phyloP scores from a whole-genome alignment of 2,113 vertebrate genomes.

The Pipra filicauda region DNA sequence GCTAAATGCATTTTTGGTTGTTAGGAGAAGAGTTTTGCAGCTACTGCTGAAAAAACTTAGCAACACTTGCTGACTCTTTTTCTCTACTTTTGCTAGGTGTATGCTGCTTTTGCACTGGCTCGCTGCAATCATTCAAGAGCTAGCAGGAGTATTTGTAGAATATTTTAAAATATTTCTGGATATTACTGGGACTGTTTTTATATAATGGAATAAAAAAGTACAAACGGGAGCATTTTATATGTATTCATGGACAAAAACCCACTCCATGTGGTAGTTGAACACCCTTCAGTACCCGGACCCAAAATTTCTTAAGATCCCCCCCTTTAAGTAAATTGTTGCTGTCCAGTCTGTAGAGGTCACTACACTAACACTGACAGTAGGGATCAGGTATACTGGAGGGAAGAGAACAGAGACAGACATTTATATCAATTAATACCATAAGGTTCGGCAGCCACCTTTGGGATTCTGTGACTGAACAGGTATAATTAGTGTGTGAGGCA shows the following conservation, averaged over 20 bases:
- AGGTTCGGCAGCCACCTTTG: neutral
- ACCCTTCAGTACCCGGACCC: neutral
- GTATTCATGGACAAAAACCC: neutral
- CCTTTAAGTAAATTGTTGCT: neutral
- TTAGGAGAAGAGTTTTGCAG: neutral
- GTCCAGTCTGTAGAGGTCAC: neutral
- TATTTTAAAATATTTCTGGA: neutral
- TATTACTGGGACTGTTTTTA: neutral
- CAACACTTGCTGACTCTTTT: neutral
- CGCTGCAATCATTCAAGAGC: neutral
- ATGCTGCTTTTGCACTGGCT: neutral
- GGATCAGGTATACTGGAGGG: accelerated
- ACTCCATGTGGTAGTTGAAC: neutral
- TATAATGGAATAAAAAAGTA: neutral
- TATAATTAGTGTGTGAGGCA: neutral
- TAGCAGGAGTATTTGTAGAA: neutral
- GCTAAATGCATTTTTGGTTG: neutral
- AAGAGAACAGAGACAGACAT: neutral
- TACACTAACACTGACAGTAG: neutral
- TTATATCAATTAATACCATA: neutral
- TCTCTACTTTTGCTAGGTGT: neutral
- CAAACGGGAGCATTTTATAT: neutral
- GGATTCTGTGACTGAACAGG: neutral
- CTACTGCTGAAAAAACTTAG: neutral
- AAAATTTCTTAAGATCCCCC: neutral